Conservation (phyloP, 2,888 invertebrate species). For the Schizaphis graminum region DNA sequence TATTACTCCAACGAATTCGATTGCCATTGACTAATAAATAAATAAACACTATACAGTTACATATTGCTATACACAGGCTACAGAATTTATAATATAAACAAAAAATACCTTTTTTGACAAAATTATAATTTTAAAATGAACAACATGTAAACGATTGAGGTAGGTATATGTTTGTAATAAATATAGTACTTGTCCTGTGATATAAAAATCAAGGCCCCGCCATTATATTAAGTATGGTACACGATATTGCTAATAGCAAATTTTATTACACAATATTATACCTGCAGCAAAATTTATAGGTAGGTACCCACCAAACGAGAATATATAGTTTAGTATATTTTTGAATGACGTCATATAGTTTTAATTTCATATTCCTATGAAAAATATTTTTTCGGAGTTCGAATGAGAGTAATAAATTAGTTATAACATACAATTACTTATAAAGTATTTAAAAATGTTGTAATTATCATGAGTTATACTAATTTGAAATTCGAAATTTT, state of each 20-base stretch:
- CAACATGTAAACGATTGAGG: neutral
- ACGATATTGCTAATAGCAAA: neutral
- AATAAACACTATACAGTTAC: neutral
- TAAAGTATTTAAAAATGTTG: too few relatives aligned
- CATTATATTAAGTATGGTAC: neutral
- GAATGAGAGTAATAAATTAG: neutral
- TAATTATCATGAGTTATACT: too few relatives aligned
- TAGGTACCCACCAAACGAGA: neutral
- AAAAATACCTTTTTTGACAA: neutral
- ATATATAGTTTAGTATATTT: neutral
- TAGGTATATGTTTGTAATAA: neutral
- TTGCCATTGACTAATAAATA: neutral
- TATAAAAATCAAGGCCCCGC: neutral
- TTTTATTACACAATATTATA: neutral
- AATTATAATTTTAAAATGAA: neutral
- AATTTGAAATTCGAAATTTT: neutral
- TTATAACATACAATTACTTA: neutral
- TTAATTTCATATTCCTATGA: neutral
- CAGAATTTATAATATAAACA: neutral
- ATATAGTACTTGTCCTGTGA: neutral
- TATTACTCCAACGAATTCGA: neutral
- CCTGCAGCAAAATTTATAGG: neutral
- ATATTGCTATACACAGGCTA: neutral
- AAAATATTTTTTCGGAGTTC: neutral
- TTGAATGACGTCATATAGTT: neutral